Conservation (phyloP, 1,140 invertebrate genomes). For the Hypothenemus hampei region DNA sequence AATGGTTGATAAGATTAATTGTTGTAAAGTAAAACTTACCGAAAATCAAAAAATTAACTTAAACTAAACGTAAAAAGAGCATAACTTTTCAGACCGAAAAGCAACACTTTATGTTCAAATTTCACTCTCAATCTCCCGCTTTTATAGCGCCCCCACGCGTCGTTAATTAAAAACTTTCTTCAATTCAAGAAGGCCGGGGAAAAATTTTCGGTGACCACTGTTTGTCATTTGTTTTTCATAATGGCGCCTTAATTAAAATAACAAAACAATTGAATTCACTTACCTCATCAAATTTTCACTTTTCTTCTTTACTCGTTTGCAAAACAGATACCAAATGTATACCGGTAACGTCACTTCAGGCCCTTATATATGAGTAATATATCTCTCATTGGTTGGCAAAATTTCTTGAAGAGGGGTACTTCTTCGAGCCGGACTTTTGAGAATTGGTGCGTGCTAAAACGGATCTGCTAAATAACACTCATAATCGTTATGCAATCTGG, state of each 20-base stretch:
- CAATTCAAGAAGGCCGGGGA: slow-evolving; percentile 1
- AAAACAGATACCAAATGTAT: not conserved
- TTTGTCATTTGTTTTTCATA: not conserved
- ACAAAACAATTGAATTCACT: not conserved
- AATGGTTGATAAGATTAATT: not conserved
- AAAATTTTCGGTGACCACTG: not conserved
- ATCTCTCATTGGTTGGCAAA: not conserved
- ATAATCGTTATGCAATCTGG: no score
- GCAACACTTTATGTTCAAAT: slow-evolving; percentile 17
- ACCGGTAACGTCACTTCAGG: not conserved
- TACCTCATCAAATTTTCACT: not conserved
- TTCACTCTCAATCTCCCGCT: slow-evolving; percentile 23
- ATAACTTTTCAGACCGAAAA: slow-evolving; percentile 4
- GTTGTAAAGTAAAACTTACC: not conserved
- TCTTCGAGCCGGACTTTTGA: slow-evolving; percentile 16
- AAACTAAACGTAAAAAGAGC: not conserved
- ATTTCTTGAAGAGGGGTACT: slow-evolving; percentile 3
- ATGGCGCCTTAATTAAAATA: no score
- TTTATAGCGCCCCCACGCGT: slow-evolving; percentile 23
- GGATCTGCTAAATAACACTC: no score
- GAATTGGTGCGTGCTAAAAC: slow-evolving; percentile 25
- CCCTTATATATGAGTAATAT: slow-evolving; percentile 5
- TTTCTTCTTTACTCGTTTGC: not conserved
- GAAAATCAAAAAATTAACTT: not conserved
- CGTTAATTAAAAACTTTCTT: slow-evolving; percentile 17